Percentiles rank a stretch among this genome's conserved stretches.
phyloP scores from a whole-genome alignment of 2,888 invertebrate species.

The Thera britannica region DNA sequence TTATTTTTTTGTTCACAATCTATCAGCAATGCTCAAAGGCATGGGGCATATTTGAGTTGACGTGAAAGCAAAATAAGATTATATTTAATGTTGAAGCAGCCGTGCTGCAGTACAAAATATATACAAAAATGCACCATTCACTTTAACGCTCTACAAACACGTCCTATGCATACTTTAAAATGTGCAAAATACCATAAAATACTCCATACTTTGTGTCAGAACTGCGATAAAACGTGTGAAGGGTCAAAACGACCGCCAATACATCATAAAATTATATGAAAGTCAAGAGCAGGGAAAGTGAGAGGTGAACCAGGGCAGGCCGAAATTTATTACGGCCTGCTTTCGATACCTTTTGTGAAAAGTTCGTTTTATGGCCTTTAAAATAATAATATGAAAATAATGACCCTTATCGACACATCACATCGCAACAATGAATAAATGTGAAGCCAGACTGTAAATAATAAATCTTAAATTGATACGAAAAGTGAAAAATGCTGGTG shows the following conservation, averaged over 20 bases:
- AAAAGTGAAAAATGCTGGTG: conserved; percentile 20
- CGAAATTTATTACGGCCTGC: conserved; percentile 80
- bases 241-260: conserved; percentile 80
- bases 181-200: conserved; percentile 58
- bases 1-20: too few species aligned
- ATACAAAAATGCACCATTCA: conserved; percentile 37
- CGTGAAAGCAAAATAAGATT: background rate
- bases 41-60: background rate
- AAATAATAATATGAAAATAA: conserved; percentile 72
- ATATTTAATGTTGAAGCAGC: too few species aligned
- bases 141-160: conserved; percentile 60
- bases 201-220: conserved; percentile 56
- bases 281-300: conserved; percentile 81
- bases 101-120: background rate
- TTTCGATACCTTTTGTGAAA: conserved; percentile 80
- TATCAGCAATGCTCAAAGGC: too few species aligned
- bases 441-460: conserved; percentile 25
- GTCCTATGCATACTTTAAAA: conserved; percentile 67
- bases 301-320: conserved; percentile 73
- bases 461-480: conserved; percentile 25
- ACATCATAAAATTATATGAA: conserved; percentile 85
- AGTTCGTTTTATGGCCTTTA: conserved; percentile 70
- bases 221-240: conserved; percentile 79
- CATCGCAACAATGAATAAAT: conserved; percentile 24
- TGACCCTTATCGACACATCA: conserved; percentile 55